Conservation (phyloP, 2,113 vertebrate species). For the Lepus europaeus region DNA sequence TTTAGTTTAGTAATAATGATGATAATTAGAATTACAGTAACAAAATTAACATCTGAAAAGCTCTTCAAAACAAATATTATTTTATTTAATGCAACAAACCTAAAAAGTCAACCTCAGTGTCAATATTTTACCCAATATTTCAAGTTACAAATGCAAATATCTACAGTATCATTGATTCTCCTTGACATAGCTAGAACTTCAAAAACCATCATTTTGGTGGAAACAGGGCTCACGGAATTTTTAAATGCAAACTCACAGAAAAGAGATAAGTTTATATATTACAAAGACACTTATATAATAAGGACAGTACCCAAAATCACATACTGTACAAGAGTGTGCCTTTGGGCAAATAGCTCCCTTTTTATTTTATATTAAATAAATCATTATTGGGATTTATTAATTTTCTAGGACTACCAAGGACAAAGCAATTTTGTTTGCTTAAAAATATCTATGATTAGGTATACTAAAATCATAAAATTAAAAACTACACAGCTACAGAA, state of each 20-base stretch:
- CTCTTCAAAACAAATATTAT: not conserved
- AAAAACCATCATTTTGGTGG: not conserved
- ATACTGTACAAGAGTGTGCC: not conserved
- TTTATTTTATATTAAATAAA: not conserved
- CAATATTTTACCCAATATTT: not conserved
- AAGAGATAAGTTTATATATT: not conserved
- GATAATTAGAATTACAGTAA: not conserved
- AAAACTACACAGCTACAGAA: not conserved
- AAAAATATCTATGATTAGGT: not conserved
- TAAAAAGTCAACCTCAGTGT: not conserved
- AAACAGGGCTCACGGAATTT: not conserved
- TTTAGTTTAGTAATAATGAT: slow-evolving; percentile 18
- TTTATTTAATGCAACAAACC: not conserved
- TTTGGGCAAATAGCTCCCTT: not conserved
- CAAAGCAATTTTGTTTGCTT: not conserved
- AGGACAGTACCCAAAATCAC: not conserved
- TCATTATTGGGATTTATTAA: not conserved
- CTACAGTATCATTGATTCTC: not conserved
- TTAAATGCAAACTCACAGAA: not conserved
- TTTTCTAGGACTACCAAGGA: not conserved
- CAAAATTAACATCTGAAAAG: not conserved
- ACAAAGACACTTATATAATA: not conserved
- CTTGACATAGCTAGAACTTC: not conserved
- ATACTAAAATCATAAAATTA: not conserved
- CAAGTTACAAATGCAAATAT: not conserved